Conservation (phyloP, 2,113 vertebrate species). For the Malurus cyaneus region DNA sequence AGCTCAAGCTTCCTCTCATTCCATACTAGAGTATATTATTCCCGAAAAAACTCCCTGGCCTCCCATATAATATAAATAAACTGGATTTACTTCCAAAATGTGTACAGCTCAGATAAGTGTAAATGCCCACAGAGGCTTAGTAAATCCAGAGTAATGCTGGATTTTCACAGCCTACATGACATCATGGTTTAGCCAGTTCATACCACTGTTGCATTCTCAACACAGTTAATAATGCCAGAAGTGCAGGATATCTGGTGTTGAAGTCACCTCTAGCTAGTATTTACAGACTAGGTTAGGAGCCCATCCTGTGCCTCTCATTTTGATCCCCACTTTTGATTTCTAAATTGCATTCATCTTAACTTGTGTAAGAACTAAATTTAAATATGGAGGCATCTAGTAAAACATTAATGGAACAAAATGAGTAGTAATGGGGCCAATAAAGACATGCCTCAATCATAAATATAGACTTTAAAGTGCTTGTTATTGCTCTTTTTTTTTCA, state of each 20-base stretch:
- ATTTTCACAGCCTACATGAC: background rate
- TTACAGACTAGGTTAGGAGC: background rate
- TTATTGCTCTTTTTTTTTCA: background rate
- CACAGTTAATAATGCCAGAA: background rate
- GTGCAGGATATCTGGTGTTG: rapidly evolving
- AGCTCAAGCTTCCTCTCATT: background rate
- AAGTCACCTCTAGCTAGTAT: background rate
- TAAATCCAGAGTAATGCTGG: background rate
- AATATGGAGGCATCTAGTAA: background rate
- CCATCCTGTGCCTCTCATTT: background rate
- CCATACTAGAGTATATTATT: background rate
- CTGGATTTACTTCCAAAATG: background rate
- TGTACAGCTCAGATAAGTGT: background rate
- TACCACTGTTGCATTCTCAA: background rate
- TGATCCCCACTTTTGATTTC: background rate
- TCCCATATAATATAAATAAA: background rate
- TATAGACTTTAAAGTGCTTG: background rate
- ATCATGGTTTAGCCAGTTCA: background rate
- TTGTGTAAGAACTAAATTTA: background rate
- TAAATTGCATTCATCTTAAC: background rate
- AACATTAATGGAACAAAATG: background rate
- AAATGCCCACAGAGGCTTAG: background rate
- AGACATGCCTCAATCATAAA: background rate
- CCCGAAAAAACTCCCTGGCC: background rate
- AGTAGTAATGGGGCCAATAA: background rate